Evolutionary conservation across 2,797 vertebrate species (phyloP).

Genomic region (Mus caroli): DNA sequence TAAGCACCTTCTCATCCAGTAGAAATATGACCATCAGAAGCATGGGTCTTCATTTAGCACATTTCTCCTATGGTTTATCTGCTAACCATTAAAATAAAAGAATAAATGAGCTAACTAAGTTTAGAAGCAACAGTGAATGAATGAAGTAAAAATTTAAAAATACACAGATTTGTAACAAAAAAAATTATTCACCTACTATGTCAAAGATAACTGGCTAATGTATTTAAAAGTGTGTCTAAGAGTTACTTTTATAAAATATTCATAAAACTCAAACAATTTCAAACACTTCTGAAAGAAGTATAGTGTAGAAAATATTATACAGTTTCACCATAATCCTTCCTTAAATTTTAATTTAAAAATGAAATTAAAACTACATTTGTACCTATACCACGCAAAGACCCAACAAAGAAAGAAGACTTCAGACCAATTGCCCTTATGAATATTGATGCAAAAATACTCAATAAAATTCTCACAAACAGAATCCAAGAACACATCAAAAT

Average conservation of each 20-base stretch:
- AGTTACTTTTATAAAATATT: constrained; percentile 10
- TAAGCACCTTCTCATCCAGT: not conserved
- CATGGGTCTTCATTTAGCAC: not conserved
- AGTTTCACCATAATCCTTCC: not conserved
- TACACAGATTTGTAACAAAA: not conserved
- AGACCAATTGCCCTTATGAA: too few species aligned
- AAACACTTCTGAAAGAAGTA: constrained; percentile 11
- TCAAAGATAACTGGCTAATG: not conserved
- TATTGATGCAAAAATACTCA: too few species aligned
- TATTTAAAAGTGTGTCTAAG: constrained; percentile 26
- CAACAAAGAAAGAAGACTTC: too few species aligned
- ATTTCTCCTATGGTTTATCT: not conserved
- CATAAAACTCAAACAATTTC: not conserved
- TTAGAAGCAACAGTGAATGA: not conserved
- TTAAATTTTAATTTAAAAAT: not conserved
- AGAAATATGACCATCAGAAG: not conserved
- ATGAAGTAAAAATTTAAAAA: not conserved
- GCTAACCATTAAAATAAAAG: constrained; percentile 7
- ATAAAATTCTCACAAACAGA: too few species aligned
- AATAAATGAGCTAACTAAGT: not conserved
- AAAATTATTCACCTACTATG: not conserved
- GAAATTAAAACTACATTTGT: not conserved
- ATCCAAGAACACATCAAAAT: too few species aligned
- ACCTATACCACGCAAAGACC: too few species aligned
- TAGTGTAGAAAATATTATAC: not conserved